A percentile compares a stretch with the other conserved stretches of the same genome.
phyloP scores from a whole-genome alignment of 2,888 invertebrate genomes.

The Melanotus villosus region DNA sequence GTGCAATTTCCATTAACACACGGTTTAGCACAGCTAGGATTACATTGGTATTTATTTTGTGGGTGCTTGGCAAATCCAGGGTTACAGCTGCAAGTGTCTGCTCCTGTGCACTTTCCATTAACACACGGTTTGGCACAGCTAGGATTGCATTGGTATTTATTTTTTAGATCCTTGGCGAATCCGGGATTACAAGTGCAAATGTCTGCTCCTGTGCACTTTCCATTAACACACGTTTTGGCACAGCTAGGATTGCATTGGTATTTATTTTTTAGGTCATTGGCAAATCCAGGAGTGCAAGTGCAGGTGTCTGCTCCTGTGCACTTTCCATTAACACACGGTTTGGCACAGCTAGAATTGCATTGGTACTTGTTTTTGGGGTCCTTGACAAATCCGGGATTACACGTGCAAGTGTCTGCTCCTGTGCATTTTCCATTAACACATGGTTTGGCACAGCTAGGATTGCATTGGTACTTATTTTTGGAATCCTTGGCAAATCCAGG shows the following conservation, averaged over 20 bases:
- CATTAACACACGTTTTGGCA: no score
- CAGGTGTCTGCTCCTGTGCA: constrained; percentile 66
- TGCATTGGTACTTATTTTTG: constrained; percentile 72
- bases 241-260: constrained; percentile 46
- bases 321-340: constrained; percentile 67
- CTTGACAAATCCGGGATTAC: constrained; percentile 45
- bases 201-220: constrained; percentile 68
- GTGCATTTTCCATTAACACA: constrained; percentile 73
- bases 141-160: constrained; percentile 7
- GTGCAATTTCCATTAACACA: constrained; percentile 43
- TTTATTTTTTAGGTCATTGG: constrained; percentile 38
- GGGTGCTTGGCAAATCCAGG: constrained; percentile 41
- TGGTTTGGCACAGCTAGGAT: constrained; percentile 72
- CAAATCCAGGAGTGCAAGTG: constrained; percentile 49
- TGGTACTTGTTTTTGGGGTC: constrained; percentile 53
- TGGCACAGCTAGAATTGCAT: constrained; percentile 45
- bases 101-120: constrained; percentile 44
- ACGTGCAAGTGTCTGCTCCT: constrained; percentile 59
- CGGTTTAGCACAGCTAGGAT: constrained; percentile 45
- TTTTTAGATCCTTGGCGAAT: constrained; percentile 46
- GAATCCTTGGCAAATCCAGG: constrained; percentile 71
- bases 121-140: constrained; percentile 31
- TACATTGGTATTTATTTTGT: constrained; percentile 33
- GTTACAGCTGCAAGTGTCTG: constrained; percentile 51
- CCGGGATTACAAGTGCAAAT: constrained; percentile 49